Conservation (phyloP, 2,113 vertebrate species). For the Ceratotherium simum region DNA sequence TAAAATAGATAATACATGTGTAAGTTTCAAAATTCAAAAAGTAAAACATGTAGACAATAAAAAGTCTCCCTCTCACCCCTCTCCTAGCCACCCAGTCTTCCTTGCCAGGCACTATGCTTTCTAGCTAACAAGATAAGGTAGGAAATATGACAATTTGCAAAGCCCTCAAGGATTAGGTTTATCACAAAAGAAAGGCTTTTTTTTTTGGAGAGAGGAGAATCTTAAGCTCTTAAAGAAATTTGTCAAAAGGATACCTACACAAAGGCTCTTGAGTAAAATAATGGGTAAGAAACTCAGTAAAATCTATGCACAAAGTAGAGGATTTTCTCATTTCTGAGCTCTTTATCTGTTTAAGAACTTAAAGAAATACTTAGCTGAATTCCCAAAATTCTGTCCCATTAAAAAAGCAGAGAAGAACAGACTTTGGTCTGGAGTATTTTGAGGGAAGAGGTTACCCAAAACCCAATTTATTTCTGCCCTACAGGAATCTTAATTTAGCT, state of each 20-base stretch:
- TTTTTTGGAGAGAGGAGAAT: neutral
- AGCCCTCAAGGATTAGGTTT: slow-evolving; percentile 33
- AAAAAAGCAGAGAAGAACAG: neutral
- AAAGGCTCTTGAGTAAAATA: neutral
- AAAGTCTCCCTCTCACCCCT: neutral
- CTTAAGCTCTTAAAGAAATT: slow-evolving; percentile 40
- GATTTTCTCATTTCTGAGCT: slow-evolving; percentile 34
- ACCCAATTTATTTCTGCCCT: slow-evolving; percentile 22
- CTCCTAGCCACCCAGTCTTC: neutral
- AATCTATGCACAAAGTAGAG: neutral
- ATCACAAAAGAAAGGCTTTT: neutral
- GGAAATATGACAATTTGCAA: neutral
- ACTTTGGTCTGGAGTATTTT: neutral
- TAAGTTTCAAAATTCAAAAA: neutral
- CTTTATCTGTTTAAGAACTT: slow-evolving; percentile 40
- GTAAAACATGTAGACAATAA: neutral
- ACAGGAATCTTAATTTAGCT: slow-evolving; percentile 10
- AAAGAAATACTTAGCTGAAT: neutral
- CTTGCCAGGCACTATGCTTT: neutral
- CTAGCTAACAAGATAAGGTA: slow-evolving; percentile 11
- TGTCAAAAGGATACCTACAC: neutral
- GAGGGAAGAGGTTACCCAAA: neutral
- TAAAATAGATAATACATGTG: neutral
- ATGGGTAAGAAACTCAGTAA: neutral
- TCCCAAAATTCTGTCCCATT: neutral